A percentile compares a stretch with the other conserved stretches of the same genome.
These are phyloP conservation scores for Champsocephalus esox DNA, from an alignment of 2,797 vertebrate genomes.

Conservation along the genomic window DNA sequence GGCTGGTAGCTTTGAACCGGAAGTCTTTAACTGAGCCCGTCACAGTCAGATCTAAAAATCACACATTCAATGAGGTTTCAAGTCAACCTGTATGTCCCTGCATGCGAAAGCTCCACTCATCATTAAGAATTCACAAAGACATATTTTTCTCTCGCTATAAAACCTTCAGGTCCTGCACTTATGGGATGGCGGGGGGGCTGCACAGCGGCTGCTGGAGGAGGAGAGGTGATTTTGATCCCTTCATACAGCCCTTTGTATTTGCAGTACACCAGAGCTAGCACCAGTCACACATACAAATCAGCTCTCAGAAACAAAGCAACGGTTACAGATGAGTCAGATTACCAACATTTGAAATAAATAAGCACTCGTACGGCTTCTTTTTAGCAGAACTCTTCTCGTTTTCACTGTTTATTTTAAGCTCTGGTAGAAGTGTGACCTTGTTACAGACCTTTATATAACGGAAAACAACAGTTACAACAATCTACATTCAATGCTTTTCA, in stretches of 20 bases:
- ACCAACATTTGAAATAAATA: slow-evolving; percentile 12
- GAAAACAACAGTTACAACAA: slow-evolving; percentile 17
- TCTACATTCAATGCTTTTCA: slow-evolving; percentile 35
- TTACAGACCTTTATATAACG: slow-evolving; percentile 14
- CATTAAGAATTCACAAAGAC: slow-evolving; percentile 19
- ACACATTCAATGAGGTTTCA: slow-evolving; percentile 28
- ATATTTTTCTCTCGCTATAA: slow-evolving; percentile 6
- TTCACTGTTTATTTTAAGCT: slow-evolving; percentile 1
- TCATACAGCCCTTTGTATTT: slow-evolving; percentile 57
- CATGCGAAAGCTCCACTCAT: slow-evolving; percentile 34
- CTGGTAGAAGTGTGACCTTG: background rate
- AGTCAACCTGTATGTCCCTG: slow-evolving; percentile 25
- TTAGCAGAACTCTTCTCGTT: slow-evolving; percentile 2
- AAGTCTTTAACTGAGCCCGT: slow-evolving; percentile 44
- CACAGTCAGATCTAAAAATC: slow-evolving; percentile 7
- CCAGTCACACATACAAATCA: slow-evolving; percentile 55
- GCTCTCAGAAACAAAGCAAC: slow-evolving; percentile 33
- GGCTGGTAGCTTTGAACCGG: slow-evolving; percentile 43
- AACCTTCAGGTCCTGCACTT: slow-evolving; percentile 29
- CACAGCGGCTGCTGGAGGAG: slow-evolving; percentile 7
- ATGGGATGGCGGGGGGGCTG: slow-evolving; percentile 17
- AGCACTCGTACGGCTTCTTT: slow-evolving; percentile 1
- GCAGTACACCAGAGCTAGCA: slow-evolving; percentile 36
- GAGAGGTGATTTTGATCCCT: slow-evolving; percentile 54
- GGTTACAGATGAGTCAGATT: slow-evolving; percentile 23